Evolutionary conservation across 2,113 vertebrate species (phyloP).

Genomic region (Pitta sordida): DNA sequence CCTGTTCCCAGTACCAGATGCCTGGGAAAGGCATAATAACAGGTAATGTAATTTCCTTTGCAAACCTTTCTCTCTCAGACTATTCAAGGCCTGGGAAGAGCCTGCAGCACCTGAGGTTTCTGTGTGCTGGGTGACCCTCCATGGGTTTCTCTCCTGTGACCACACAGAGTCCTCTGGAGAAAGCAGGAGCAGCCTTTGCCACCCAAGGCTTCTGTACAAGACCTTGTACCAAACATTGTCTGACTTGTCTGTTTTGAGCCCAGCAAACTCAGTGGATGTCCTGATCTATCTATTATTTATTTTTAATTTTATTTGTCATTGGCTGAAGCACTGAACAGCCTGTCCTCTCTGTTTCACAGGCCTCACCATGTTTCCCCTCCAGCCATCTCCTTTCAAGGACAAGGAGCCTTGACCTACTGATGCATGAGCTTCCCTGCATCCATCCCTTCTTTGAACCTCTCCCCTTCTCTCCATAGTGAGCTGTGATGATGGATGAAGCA

Average conservation of each 20-base stretch:
- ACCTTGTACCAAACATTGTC: neutral
- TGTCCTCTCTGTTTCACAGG: neutral
- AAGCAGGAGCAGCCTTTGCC: neutral
- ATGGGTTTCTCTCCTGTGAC: neutral
- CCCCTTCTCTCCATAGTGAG: neutral
- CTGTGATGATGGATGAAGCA: neutral
- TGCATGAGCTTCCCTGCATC: neutral
- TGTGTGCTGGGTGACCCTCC: neutral
- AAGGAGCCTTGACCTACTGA: neutral
- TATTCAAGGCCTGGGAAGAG: fast-evolving
- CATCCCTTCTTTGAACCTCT: neutral
- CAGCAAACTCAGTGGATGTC: neutral
- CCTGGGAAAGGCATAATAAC: neutral
- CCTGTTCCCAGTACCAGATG: neutral
- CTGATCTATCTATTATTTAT: neutral
- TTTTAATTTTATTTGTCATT: neutral
- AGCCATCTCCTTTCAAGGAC: neutral
- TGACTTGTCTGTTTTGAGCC: neutral
- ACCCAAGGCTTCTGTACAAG: neutral
- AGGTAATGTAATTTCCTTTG: neutral
- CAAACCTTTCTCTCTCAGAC: neutral
- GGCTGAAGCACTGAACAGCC: neutral
- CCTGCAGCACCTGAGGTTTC: neutral
- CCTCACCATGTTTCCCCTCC: neutral
- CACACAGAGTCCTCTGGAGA: neutral